Evolutionary conservation across 2,797 vertebrate species (phyloP).

Genomic region (Poecilia picta): DNA sequence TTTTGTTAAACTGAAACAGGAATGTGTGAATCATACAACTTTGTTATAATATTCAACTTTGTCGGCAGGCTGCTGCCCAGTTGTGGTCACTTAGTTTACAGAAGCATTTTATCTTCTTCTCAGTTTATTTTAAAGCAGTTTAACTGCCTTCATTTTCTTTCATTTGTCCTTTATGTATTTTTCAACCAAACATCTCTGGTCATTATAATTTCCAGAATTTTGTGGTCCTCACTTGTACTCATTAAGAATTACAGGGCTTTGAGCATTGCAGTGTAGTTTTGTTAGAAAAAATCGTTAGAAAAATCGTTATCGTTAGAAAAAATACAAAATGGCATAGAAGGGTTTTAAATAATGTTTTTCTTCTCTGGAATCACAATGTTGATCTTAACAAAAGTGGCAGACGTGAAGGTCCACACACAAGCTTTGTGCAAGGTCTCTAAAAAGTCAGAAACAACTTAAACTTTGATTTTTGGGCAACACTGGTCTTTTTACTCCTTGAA

Average conservation of each 20-base stretch:
- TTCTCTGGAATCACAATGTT: not conserved
- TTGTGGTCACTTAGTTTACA: not conserved
- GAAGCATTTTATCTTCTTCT: not conserved
- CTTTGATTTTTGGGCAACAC: not conserved
- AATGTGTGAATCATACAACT: not conserved
- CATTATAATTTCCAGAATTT: not conserved
- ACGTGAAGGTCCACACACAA: not conserved
- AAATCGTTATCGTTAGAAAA: not conserved
- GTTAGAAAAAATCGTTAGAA: not conserved
- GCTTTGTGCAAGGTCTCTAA: not conserved
- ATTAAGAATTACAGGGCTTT: not conserved
- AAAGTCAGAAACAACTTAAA: not conserved
- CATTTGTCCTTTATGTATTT: not conserved
- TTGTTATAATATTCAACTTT: not conserved
- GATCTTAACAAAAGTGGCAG: not conserved
- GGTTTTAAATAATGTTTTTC: not conserved
- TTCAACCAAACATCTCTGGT: not conserved
- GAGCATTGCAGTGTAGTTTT: not conserved
- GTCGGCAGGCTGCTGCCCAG: not conserved
- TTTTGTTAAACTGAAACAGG: not conserved
- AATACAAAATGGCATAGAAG: not conserved
- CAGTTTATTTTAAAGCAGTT: not conserved
- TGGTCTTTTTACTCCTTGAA: too few relatives aligned
- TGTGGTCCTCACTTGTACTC: not conserved
- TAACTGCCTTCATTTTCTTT: not conserved